Conservation (phyloP, 2,113 vertebrate species). For the Murina feae region DNA sequence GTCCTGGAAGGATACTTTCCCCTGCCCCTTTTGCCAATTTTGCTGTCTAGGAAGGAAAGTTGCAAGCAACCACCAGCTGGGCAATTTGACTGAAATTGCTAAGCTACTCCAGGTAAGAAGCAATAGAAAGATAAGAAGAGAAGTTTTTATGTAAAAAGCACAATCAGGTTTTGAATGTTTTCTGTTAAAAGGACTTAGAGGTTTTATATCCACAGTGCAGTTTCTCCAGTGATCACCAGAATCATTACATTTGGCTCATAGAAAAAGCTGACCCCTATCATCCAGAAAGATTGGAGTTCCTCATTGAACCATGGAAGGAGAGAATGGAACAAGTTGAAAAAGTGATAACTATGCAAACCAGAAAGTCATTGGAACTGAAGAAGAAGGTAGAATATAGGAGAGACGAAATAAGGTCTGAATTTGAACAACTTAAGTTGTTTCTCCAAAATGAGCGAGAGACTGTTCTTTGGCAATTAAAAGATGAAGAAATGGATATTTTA, state of each 20-base stretch:
- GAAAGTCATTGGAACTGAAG: conserved; percentile 24
- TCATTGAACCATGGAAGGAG: neutral
- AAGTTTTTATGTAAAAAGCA: neutral
- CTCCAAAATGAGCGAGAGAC: conserved; percentile 22
- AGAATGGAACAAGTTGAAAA: neutral
- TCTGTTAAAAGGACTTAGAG: conserved; percentile 59
- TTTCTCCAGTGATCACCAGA: neutral
- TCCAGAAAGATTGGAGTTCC: neutral
- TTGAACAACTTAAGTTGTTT: conserved; percentile 14
- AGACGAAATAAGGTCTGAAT: conserved; percentile 45
- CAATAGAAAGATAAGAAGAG: neutral
- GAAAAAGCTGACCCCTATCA: neutral
- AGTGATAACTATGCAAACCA: neutral
- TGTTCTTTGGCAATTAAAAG: neutral
- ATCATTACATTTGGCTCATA: neutral
- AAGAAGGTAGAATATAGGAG: neutral
- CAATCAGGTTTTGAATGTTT: conserved; percentile 24
- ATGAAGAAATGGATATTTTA: neutral
- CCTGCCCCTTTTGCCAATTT: conserved; percentile 28
- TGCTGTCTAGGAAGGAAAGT: neutral
- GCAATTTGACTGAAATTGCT: conserved; percentile 1
- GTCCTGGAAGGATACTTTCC: conserved; percentile 32
- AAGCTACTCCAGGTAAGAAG: neutral
- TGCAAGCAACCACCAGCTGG: neutral
- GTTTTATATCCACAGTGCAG: conserved; percentile 39